Base-by-base conservation (phyloP, 2,113 vertebrate genomes). In the Entosphenus tridentatus region DNA sequence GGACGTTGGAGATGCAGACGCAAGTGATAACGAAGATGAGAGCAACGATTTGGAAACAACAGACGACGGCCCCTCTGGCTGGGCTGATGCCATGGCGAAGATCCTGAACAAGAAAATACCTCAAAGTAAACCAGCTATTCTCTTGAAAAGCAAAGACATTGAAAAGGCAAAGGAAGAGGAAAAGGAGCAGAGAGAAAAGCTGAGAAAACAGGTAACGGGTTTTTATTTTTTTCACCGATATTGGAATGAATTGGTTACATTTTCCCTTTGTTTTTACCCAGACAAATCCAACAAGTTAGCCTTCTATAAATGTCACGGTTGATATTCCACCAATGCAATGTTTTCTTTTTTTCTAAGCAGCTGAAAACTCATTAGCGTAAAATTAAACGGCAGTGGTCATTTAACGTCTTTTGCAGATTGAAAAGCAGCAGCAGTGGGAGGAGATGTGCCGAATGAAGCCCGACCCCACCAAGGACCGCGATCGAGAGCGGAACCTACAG, bases 11-110 rank as follows among this genome's bases (percentile, higher is more conserved):
- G 21, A 73, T 12, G 56, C 76, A 8, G 11, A 72, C 1, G 76
- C 71, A 62, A 67, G 16, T 55, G 14, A 55, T n/a, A 39, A 39
- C 6, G 62, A 65, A 11, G 21, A 65, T 11, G 62, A 65, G n/a
- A 21, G 62, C 62, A n/a, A 65, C n/a, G 21, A 21, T 16, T 54
- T 3, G 8, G 7, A 58, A 13, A 74, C 77, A 8, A 68, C 74
- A 59, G 72, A 55, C 39, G 82, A 79, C 3, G 69, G 78, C 2
- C 76, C 79, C 9, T 67, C 74, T 1, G 90, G 88, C 39, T 98
- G 90, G 93, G 92, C 93, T 1, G 83, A 91, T 16, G 89, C 86
- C 72, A 98, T 98, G 93, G 86, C 88, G n/a, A 88, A 84, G 78
- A 81, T 95, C 68, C 82, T 98, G 72, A 81, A 77, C 67, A 95